Evolutionary conservation across 2,113 vertebrate species (phyloP), one percentile per base, ranked within the genome.

Genomic region (Tautogolabrus adspersus): DNA sequence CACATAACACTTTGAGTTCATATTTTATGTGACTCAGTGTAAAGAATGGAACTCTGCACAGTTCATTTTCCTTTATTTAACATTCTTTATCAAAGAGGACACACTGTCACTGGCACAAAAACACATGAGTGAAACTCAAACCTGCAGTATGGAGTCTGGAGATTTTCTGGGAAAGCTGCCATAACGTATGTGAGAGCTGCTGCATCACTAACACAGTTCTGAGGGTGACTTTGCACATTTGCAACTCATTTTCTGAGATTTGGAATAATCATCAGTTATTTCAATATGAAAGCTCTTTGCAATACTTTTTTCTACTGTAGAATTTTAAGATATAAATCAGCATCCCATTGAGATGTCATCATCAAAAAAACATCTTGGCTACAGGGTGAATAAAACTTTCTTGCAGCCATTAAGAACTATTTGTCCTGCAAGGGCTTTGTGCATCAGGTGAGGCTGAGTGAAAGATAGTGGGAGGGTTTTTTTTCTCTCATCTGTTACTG

Each of bases 401-500:
- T 19, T 61, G 3, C 8, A 8, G 47, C 3, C 38, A n/a, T 62
- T 49, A 30, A 34, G 23, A 34, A 23, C 19, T 6, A 59, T 42
- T 61, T 40, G 6, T 40, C 54, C 66, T 44, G 0, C 52, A 66
- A 47, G n/a, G 65, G 37, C 81, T 61, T 12, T 16, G 16, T 23
- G 57, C 63, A 38, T 34, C 74, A 84, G 85, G 84, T 90, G 86
- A 88, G 65, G 23, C 38, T 9, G 47, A 77, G 65, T 11, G 3
- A 72, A 42, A 68, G 59, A 75, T 21, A 21, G 38, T 7, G 46
- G 54, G n/a, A 34, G 60, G 23, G 49, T 71, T 30, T 19, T 71
- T 22, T 19, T 56, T 42, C 26, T 65, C 63, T 88, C 89, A 92
- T 92, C 89, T 92, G 91, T 76, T 91, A 10, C 77, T 85, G 19